Percentiles rank a stretch among this genome's conserved stretches.
Evolutionary conservation across 2,888 invertebrate genomes (phyloP).

Genomic region (Cordilura impudica): DNA sequence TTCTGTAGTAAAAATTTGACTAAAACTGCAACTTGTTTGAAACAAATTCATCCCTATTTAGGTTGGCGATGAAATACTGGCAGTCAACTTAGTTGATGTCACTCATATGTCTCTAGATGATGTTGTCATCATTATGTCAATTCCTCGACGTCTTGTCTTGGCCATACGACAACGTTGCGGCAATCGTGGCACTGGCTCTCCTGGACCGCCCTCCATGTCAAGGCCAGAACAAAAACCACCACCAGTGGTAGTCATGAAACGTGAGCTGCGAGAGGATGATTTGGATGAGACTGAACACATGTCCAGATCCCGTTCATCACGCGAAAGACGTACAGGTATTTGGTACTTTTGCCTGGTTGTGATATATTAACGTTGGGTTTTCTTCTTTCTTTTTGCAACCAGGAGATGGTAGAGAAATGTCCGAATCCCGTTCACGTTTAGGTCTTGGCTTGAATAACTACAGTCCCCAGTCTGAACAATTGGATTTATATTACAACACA

Average conservation of each 20-base stretch:
- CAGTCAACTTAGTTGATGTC: conserved; percentile 98
- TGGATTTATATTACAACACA: conserved; percentile 90
- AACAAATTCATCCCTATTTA: conserved; percentile 68
- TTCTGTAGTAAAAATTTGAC: background rate
- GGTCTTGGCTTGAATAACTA: conserved; percentile 84
- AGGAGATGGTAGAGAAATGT: conserved; percentile 89
- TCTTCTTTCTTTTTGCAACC: conserved; percentile 68
- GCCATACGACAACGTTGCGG: conserved; percentile 93
- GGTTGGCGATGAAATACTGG: conserved; percentile 98
- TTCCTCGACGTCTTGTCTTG: conserved; percentile 95
- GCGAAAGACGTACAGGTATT: conserved; percentile 79
- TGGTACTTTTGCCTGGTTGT: conserved; percentile 71
- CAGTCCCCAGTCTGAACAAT: conserved; percentile 83
- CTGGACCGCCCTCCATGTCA: conserved; percentile 79
- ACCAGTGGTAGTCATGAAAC: conserved; percentile 94
- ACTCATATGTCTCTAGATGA: conserved; percentile 98
- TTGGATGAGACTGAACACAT: conserved; percentile 81
- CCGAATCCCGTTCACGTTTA: conserved; percentile 85
- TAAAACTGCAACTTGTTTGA: background rate
- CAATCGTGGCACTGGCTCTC: conserved; percentile 78
- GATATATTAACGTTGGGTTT: conserved; percentile 70
- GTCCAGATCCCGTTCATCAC: conserved; percentile 78
- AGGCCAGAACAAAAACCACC: conserved; percentile 90
- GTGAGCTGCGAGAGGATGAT: conserved; percentile 91
- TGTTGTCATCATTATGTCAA: conserved; percentile 99